Evolutionary conservation across 2,888 invertebrate species (phyloP).

Genomic region (Tipula vernalis): DNA sequence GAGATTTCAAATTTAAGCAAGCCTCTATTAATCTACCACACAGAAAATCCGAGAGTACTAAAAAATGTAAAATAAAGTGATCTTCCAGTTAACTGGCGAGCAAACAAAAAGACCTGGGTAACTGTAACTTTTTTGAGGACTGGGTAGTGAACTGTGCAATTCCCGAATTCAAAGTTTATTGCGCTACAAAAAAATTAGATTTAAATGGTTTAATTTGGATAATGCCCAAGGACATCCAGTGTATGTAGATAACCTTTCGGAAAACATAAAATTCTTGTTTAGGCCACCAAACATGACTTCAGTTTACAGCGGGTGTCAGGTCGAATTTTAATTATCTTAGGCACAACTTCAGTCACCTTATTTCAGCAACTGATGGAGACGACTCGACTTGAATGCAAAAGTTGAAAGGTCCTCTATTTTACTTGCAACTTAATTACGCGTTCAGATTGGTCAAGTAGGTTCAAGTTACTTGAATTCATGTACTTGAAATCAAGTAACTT

Average conservation of each 20-base stretch:
- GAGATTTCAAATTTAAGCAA: conserved; percentile 5
- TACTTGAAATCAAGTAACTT: too few species aligned
- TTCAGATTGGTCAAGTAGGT: too few species aligned
- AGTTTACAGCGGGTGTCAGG: background rate
- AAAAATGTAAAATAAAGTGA: background rate
- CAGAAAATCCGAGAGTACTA: too few species aligned
- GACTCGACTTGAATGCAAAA: too few species aligned
- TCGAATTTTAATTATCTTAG: background rate
- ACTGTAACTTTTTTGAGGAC: background rate
- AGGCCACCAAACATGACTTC: background rate
- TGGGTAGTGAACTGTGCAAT: background rate
- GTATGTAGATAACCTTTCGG: background rate
- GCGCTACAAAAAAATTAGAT: background rate
- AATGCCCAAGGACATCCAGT: too few species aligned
- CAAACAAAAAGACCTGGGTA: background rate
- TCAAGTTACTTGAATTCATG: too few species aligned
- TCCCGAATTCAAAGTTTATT: too few species aligned
- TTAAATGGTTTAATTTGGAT: too few species aligned
- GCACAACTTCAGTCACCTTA: background rate
- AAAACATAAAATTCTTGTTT: background rate
- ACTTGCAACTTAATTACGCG: too few species aligned
- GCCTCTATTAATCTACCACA: background rate
- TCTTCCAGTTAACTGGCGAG: background rate
- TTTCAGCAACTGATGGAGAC: too few species aligned
- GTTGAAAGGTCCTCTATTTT: too few species aligned